Conservation (phyloP, 1,140 invertebrate species). For the Neomicropteryx cornuta region DNA sequence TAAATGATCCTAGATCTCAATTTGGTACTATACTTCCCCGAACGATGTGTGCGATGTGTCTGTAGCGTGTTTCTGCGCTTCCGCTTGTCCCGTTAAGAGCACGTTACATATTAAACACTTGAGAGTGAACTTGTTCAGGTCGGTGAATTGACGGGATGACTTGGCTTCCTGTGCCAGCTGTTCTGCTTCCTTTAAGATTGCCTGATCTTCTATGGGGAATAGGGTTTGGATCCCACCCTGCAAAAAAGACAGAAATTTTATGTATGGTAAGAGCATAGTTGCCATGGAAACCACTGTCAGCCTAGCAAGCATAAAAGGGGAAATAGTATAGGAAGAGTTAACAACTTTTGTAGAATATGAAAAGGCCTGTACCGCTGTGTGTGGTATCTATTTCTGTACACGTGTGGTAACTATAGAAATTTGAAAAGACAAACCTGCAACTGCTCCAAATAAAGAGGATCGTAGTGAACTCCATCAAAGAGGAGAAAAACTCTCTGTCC, state of each 20-base stretch:
- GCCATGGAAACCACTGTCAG: too few species aligned
- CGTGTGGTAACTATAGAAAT: not conserved
- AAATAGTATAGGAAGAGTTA: too few species aligned
- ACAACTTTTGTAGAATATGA: too few species aligned
- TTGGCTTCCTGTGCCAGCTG: conserved; percentile 80
- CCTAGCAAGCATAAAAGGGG: too few species aligned
- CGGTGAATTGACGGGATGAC: conserved; percentile 78
- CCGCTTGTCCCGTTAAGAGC: conserved; percentile 60
- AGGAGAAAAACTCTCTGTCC: conserved; percentile 75
- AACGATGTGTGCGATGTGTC: conserved; percentile 77
- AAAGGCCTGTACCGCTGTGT: too few species aligned
- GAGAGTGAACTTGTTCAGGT: conserved; percentile 76
- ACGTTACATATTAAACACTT: conserved; percentile 70
- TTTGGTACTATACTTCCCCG: conserved; percentile 58
- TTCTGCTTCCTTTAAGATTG: conserved; percentile 64
- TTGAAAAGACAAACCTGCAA: conserved; percentile 4
- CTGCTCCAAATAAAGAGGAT: conserved; percentile 80
- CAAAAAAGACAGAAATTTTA: conserved; percentile 16
- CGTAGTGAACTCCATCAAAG: conserved; percentile 96
- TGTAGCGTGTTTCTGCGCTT: conserved; percentile 77
- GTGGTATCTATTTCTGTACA: not conserved
- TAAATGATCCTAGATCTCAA: too few species aligned
- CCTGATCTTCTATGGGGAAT: conserved; percentile 65
- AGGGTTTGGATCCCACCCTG: conserved; percentile 64
- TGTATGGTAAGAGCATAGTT: conserved; percentile 2